Evolutionary conservation across 1,140 invertebrate genomes (phyloP).

Genomic region (Dendroctonus ponderosae): DNA sequence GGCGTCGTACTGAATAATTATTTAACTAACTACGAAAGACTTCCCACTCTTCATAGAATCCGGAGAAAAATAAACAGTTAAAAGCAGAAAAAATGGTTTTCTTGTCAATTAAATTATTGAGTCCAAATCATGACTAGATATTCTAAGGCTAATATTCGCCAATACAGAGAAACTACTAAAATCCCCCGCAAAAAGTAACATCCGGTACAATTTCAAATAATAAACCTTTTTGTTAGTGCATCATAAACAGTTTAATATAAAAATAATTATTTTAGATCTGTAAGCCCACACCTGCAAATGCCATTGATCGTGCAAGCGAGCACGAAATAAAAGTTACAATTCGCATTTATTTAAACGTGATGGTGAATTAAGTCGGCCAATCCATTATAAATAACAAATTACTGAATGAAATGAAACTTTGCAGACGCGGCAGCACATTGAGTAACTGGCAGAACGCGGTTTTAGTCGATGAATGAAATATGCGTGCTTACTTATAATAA

Average conservation of each 20-base stretch:
- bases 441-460: slow-evolving; percentile 22
- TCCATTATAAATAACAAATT: slow-evolving; percentile 33
- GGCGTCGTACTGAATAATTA: too few relatives aligned
- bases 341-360: slow-evolving; percentile 20
- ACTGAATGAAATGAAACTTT: slow-evolving; percentile 32
- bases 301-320: neutral
- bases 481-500: slow-evolving; percentile 21
- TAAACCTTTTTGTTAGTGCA: neutral
- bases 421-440: slow-evolving; percentile 19
- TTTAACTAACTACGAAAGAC: too few relatives aligned
- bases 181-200: too few relatives aligned
- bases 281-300: slow-evolving; percentile 4
- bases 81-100: too few relatives aligned
- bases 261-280: neutral
- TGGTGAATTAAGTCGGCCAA: slow-evolving; percentile 25
- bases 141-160: too few relatives aligned
- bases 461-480: slow-evolving; percentile 29
- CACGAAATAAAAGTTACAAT: slow-evolving; percentile 12
- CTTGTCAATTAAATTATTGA: too few relatives aligned
- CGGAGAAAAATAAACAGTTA: too few relatives aligned
- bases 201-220: neutral
- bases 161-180: too few relatives aligned
- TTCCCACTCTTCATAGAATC: too few relatives aligned
- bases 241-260: neutral
- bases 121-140: too few relatives aligned